Evolutionary conservation across 2,113 vertebrate species (phyloP).

Genomic region (Aptenodytes forsteri): DNA sequence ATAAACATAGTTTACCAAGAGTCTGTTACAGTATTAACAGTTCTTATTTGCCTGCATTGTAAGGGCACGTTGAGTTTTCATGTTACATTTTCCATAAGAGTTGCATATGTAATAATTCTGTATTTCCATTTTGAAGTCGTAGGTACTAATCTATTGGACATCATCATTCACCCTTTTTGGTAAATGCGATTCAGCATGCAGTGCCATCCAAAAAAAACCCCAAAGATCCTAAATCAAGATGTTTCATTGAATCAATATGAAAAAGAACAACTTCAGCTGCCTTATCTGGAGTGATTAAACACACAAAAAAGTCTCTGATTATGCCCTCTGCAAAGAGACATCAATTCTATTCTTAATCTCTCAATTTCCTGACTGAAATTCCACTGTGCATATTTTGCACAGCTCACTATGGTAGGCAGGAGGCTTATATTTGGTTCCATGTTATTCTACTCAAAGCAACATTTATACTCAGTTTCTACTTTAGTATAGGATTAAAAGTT

Average conservation of each 20-base stretch:
- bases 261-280: not conserved
- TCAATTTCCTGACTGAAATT: not conserved
- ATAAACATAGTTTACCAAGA: not conserved
- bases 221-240: not conserved
- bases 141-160: not conserved
- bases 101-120: not conserved
- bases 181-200: not conserved
- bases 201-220: not conserved
- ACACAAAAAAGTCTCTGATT: not conserved
- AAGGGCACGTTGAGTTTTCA: not conserved
- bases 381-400: not conserved
- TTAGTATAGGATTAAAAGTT: not conserved
- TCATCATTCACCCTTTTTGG: not conserved
- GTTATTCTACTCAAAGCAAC: not conserved
- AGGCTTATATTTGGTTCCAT: not conserved
- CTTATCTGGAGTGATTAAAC: not conserved
- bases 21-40: not conserved
- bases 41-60: not conserved
- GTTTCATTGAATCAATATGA: not conserved
- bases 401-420: not conserved
- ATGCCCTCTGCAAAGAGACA: not conserved
- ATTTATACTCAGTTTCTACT: not conserved
- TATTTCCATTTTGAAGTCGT: not conserved
- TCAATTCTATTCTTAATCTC: not conserved
- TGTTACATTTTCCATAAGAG: not conserved